These are phyloP conservation scores for Sitobion miscanthi DNA, from an alignment of 1,140 invertebrate genomes.

Conservation along the genomic window DNA sequence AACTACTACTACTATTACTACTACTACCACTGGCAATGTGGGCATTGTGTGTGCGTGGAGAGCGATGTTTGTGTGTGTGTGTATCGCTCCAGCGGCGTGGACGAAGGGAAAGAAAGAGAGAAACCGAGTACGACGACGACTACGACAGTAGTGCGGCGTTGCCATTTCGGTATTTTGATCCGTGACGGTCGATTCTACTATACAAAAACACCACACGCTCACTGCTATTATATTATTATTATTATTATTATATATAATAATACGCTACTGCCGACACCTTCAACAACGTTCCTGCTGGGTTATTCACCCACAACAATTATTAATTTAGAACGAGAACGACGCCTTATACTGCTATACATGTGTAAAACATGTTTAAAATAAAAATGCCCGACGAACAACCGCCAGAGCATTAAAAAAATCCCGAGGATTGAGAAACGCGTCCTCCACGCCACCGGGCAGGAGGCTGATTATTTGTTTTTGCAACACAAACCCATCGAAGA, in stretches of 20 bases:
- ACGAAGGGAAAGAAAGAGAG: conserved; percentile 52
- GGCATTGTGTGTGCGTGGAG: background rate
- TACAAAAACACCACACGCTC: conserved; percentile 12
- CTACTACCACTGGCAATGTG: conserved; percentile 8
- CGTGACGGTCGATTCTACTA: conserved; percentile 52
- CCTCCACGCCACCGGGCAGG: no score
- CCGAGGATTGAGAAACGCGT: conserved; percentile 5
- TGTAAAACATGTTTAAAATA: background rate
- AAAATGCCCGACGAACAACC: background rate
- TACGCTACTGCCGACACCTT: conserved; percentile 44
- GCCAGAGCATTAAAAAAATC: background rate
- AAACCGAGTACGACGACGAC: conserved; percentile 34
- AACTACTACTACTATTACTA: conserved; percentile 4
- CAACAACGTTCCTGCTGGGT: conserved; percentile 50
- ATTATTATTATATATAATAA: conserved; percentile 11
- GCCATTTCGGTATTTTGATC: conserved; percentile 52
- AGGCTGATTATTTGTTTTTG: background rate
- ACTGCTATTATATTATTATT: conserved; percentile 29
- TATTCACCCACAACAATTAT: conserved; percentile 56
- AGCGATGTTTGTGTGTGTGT: background rate
- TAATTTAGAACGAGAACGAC: conserved; percentile 53
- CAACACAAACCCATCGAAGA: background rate
- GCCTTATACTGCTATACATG: background rate
- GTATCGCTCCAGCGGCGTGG: conserved; percentile 41
- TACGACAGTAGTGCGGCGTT: conserved; percentile 43